phyloP scores from a whole-genome alignment of 2,888 invertebrate species.

The Bombylius discolor region DNA sequence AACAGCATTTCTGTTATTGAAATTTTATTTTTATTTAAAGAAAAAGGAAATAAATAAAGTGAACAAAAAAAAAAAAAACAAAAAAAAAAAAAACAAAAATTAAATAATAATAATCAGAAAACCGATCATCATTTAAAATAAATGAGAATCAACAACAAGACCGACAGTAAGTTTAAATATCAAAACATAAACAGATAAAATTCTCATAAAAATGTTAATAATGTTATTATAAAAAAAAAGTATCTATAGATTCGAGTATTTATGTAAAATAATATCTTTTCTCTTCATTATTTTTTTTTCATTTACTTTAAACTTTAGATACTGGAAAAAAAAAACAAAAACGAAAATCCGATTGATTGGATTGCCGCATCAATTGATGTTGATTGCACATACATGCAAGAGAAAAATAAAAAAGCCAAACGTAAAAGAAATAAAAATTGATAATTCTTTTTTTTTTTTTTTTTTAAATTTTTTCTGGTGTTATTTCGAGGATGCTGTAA shows the following conservation, averaged over 20 bases:
- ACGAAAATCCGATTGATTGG: neutral
- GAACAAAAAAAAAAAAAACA: no score
- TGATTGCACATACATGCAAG: neutral
- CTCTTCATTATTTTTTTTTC: neutral
- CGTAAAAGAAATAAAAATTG: neutral
- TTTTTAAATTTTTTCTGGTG: no score
- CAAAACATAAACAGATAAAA: constrained; percentile 13
- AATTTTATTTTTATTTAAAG: no score
- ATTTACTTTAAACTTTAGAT: no score
- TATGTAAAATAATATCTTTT: neutral
- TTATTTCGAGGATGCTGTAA: no score
- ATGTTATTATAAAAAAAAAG: constrained; percentile 9
- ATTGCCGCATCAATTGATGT: neutral
- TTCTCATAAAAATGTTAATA: constrained; percentile 12
- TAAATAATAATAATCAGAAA: no score
- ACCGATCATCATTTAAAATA: constrained; percentile 2
- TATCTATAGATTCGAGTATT: neutral
- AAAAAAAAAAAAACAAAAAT: no score
- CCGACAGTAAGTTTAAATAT: constrained; percentile 8
- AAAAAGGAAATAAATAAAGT: no score
- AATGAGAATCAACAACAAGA: constrained; percentile 10
- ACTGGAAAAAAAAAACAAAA: no score
- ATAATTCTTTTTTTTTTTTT: no score
- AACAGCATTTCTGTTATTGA: no score
- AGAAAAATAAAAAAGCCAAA: neutral